Evolutionary conservation across 53 echinoderm and acorn worm genomes (phyloP).

Genomic region (Stichopus horrens): DNA sequence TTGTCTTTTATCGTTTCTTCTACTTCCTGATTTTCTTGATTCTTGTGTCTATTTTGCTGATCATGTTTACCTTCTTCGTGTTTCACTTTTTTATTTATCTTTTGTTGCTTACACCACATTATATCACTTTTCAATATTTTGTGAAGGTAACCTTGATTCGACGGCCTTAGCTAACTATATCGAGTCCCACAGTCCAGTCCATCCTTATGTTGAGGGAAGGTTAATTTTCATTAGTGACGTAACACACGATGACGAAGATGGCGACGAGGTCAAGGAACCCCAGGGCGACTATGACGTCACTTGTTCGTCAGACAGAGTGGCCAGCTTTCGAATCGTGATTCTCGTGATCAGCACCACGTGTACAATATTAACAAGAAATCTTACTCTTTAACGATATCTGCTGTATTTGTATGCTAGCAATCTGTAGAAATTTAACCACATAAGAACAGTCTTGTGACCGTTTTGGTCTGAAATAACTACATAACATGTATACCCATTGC

Average conservation of each 20-base stretch:
- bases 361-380: not conserved
- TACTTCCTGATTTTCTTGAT: too few species aligned
- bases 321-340: not conserved
- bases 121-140: not conserved
- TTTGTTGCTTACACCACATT: not conserved
- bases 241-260: not conserved
- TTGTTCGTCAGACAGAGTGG: not conserved
- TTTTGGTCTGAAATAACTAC: too few species aligned
- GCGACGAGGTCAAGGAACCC: not conserved
- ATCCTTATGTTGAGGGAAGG: conserved; percentile 58
- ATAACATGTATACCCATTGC: too few species aligned
- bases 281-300: not conserved
- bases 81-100: not conserved
- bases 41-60: too few species aligned
- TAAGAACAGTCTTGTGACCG: too few species aligned
- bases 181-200: conserved; percentile 37
- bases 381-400: not conserved
- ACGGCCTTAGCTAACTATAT: conserved; percentile 52
- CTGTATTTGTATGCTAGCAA: too few species aligned
- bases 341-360: not conserved
- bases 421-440: too few species aligned
- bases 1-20: too few species aligned
- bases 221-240: conserved; percentile 47
- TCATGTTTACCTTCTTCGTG: not conserved
- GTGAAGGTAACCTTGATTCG: conserved; percentile 55